Percentiles rank a stretch among this genome's conserved stretches.
Conservation (phyloP, 2,113 vertebrate species). For the Semnornis frantzii region DNA sequence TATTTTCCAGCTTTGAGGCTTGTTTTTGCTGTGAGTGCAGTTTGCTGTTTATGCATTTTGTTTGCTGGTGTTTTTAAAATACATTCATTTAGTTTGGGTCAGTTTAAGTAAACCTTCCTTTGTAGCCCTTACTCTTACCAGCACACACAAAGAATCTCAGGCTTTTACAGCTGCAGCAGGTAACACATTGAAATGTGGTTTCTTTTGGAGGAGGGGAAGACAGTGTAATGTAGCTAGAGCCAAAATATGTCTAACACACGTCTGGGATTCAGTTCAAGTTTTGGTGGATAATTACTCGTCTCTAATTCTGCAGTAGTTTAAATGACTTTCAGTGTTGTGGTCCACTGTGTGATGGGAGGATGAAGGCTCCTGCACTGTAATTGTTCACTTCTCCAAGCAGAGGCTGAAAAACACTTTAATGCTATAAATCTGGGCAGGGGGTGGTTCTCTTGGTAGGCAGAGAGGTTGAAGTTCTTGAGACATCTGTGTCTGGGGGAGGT, state of each 20-base stretch:
- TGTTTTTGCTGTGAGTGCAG: neutral
- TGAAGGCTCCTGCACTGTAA: neutral
- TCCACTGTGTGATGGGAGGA: neutral
- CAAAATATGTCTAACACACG: fast-evolving
- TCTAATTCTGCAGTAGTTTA: neutral
- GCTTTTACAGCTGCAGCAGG: neutral
- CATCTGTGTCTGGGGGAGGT: neutral
- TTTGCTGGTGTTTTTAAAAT: neutral
- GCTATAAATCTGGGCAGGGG: neutral
- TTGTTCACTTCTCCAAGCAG: neutral
- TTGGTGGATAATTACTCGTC: neutral
- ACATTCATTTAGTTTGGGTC: neutral
- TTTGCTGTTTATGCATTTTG: neutral
- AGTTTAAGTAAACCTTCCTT: neutral
- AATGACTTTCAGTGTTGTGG: neutral
- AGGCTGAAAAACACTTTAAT: neutral
- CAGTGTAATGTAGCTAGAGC: neutral
- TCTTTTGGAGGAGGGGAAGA: neutral
- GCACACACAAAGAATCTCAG: too few species aligned
- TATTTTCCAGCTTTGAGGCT: neutral
- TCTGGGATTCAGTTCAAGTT: neutral
- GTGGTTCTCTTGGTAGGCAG: fast-evolving
- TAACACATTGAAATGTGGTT: neutral
- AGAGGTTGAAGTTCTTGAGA: fast-evolving
- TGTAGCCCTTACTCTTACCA: neutral